phyloP scores from a whole-genome alignment of 2,113 vertebrate genomes.

The Onychostoma macrolepis region DNA sequence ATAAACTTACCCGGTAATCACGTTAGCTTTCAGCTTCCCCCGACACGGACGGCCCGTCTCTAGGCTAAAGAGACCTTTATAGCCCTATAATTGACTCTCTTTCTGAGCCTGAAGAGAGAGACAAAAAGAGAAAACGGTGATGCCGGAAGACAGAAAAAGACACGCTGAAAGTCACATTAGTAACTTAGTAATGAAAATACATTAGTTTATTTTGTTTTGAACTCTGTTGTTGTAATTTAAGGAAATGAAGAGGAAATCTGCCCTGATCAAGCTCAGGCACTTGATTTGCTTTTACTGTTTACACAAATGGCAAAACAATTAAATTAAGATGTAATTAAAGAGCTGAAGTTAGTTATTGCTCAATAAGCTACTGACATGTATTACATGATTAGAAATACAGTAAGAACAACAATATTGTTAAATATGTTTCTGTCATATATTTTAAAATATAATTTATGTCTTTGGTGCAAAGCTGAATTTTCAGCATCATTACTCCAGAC shows the following conservation, averaged over 20 bases:
- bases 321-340: background rate
- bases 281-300: background rate
- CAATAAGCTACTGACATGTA: background rate
- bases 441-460: background rate
- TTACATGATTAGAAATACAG: background rate
- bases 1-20: conserved; percentile 78
- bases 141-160: background rate
- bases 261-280: background rate
- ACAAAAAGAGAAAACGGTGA: background rate
- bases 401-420: background rate
- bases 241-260: background rate
- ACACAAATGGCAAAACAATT: background rate
- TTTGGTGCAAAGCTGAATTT: background rate
- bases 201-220: background rate
- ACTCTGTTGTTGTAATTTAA: background rate
- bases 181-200: background rate
- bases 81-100: conserved; percentile 76
- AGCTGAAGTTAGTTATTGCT: background rate
- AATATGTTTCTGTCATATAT: background rate
- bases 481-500: background rate
- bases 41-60: conserved; percentile 74
- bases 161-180: background rate
- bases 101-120: conserved; percentile 13
- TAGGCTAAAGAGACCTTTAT: conserved; percentile 76
- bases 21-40: conserved; percentile 78